Evolutionary conservation across 2,113 vertebrate species (phyloP).

Genomic region (Mobula hypostoma): DNA sequence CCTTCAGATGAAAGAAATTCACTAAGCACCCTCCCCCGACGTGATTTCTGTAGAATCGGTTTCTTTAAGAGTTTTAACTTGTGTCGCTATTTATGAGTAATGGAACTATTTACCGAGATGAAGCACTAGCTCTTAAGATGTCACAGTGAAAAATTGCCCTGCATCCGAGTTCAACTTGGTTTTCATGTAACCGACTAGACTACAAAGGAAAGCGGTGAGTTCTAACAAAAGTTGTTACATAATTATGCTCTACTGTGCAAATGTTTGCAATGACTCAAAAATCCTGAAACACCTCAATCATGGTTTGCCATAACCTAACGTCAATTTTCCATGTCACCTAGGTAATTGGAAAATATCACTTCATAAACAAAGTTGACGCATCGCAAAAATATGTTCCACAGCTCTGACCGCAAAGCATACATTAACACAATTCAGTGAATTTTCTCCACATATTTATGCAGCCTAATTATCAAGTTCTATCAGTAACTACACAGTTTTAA

Average conservation of each 20-base stretch:
- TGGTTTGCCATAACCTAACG: not conserved
- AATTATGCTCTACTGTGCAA: constrained; percentile 25
- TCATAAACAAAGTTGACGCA: constrained; percentile 38
- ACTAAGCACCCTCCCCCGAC: too few species aligned
- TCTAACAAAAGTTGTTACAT: not conserved
- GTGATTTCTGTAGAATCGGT: not conserved
- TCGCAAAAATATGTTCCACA: constrained; percentile 41
- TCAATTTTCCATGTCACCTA: constrained; percentile 44
- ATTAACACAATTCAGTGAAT: constrained; percentile 55
- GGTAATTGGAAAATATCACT: constrained; percentile 43
- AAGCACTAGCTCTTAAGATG: not conserved
- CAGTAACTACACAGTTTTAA: constrained; percentile 44
- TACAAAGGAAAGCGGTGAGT: not conserved
- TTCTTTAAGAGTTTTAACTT: not conserved
- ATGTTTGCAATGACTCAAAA: constrained; percentile 9
- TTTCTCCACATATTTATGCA: constrained; percentile 43
- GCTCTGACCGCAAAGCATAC: constrained; percentile 52
- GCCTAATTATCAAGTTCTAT: constrained; percentile 47
- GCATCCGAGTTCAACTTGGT: not conserved
- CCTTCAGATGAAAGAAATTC: not conserved
- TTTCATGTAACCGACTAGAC: not conserved
- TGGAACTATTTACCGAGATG: not conserved
- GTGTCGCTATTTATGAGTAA: not conserved
- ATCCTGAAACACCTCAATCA: constrained; percentile 11
- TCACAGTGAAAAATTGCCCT: not conserved